Conservation (phyloP, 2,113 vertebrate species). For the Platycercus adscitus region DNA sequence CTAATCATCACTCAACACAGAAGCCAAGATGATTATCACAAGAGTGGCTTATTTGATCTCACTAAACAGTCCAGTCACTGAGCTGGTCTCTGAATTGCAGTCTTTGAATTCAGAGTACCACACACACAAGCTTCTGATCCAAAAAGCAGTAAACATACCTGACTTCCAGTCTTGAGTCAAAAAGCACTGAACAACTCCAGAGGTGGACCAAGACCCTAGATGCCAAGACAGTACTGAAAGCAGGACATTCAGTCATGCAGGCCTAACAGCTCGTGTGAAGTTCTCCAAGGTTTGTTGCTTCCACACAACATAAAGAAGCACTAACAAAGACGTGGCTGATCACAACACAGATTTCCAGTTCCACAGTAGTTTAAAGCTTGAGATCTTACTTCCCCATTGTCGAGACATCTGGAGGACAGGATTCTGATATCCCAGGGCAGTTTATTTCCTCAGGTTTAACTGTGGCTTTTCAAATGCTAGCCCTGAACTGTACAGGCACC, state of each 20-base stretch:
- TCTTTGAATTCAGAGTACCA: not conserved
- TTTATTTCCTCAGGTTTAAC: not conserved
- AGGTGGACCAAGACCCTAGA: not conserved
- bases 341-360: not conserved
- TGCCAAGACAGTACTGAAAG: not conserved
- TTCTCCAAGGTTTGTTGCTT: not conserved
- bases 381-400: not conserved
- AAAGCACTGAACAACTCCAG: not conserved
- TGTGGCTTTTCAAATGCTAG: not conserved
- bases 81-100: not conserved
- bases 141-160: not conserved
- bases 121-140: not conserved
- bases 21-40: not conserved
- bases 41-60: not conserved
- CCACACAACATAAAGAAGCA: not conserved
- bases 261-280: not conserved
- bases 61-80: not conserved
- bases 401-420: not conserved
- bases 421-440: not conserved
- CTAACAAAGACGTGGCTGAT: not conserved
- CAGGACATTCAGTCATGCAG: not conserved
- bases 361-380: not conserved
- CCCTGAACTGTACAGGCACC: not conserved
- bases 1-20: not conserved
- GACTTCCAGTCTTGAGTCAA: not conserved